Evolutionary conservation across 2,888 invertebrate genomes (phyloP), one percentile per base, ranked within the genome.

Genomic region (Muscina levida): DNA sequence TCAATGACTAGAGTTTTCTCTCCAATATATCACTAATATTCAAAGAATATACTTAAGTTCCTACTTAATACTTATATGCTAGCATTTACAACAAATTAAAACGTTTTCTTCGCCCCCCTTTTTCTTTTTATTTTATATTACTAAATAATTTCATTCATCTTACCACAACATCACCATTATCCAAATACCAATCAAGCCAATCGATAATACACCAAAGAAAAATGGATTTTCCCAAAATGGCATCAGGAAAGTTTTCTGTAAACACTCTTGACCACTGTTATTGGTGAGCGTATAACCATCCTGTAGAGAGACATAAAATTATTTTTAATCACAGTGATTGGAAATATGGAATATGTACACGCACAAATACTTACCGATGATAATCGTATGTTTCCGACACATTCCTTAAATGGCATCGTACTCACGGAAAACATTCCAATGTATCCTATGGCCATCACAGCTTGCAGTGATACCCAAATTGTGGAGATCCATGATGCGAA

Each of bases 141-240:
- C 31, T 31, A 31, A 31, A n/a, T n/a, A n/a, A n/a, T n/a, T n/a
- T n/a, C n/a, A n/a, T 31, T 13, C 31, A 15, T 83, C 86, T 83
- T 84, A 90, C 91, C 90, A 90, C 83, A 90, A 81, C 88, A 90
- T 89, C 2, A 89, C 87, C 56, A 89, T 86, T 82, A 90, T 87
- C 91, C 91, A 91, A 19, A 91, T 82, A 13, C 88, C 87, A 67
- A 90, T 87, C 51, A 91, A 83, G 0, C 89, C 89, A 56, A 90
- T 88, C 42, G 90, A 85, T 73, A 91, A 82, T 17, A 91, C 82
- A 1, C 90, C 90, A 83, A 89, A 91, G 82, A 87, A 91, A 3
- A 90, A 83, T 0, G 90, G 89, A 85, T 91, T 88, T 13, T 89
- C 87, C 90, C 91, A 91, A n/a, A 91, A 88, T 6, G 91, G 90